phyloP scores from a whole-genome alignment of 1,140 invertebrate species.

The Habropoda laboriosa region DNA sequence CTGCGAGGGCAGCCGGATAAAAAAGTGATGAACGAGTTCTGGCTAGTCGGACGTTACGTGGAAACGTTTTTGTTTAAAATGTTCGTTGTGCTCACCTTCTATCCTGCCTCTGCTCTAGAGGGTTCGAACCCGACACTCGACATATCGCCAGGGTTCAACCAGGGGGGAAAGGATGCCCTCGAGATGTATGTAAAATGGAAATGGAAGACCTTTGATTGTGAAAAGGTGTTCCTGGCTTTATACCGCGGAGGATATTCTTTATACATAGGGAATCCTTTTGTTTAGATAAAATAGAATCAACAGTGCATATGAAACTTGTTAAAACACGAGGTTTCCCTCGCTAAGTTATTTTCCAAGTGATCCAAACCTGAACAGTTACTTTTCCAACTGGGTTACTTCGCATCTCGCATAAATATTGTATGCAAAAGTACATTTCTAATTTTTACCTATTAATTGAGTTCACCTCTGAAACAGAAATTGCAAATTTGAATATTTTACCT shows the following conservation, averaged over 20 bases:
- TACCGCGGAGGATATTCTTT: background rate
- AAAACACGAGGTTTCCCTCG: background rate
- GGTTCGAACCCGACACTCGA: background rate
- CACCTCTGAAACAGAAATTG: no score
- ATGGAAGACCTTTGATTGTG: slow-evolving; percentile 2
- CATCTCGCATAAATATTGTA: no score
- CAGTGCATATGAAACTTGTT: no score
- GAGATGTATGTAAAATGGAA: slow-evolving; percentile 8
- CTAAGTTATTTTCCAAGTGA: no score
- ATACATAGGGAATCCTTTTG: slow-evolving; percentile 13
- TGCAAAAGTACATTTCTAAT: no score
- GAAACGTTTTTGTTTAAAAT: slow-evolving; percentile 23
- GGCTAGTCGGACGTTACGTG: background rate
- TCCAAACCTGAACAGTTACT: no score
- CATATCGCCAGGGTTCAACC: background rate
- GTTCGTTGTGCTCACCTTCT: background rate
- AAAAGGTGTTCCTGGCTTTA: background rate
- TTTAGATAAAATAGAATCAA: slow-evolving; percentile 21
- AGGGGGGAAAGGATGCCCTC: background rate
- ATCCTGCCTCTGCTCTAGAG: no score
- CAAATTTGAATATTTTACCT: no score
- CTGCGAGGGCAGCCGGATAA: background rate
- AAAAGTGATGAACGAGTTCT: slow-evolving; percentile 36
- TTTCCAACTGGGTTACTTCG: no score
- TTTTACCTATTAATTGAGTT: no score